A percentile compares a stretch with the other conserved stretches of the same genome.
These are phyloP conservation scores for Falco biarmicus DNA, from an alignment of 2,797 vertebrate genomes.

Conservation along the genomic window DNA sequence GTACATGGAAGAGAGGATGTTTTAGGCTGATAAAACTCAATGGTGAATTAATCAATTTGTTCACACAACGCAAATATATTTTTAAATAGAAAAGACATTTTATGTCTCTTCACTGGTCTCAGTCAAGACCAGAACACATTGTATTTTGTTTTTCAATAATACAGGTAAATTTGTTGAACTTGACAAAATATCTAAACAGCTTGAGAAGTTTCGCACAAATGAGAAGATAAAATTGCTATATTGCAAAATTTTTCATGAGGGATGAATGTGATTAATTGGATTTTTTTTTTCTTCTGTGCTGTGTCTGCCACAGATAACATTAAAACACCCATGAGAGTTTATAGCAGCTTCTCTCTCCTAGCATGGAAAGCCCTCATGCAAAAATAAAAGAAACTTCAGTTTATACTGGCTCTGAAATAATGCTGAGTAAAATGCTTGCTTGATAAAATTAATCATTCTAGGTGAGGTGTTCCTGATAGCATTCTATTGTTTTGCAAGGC, in stretches of 20 bases:
- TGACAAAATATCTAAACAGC: too few relatives aligned
- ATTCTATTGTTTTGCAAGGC: background rate
- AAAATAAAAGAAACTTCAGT: slow-evolving; percentile 31
- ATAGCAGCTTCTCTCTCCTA: background rate
- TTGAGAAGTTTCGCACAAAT: background rate
- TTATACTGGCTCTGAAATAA: slow-evolving; percentile 16
- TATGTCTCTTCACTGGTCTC: background rate
- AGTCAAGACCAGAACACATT: background rate
- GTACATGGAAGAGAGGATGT: background rate
- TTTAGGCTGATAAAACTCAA: slow-evolving; percentile 1
- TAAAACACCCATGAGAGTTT: background rate
- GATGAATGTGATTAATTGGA: background rate
- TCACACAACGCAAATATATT: background rate
- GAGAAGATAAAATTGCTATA: background rate
- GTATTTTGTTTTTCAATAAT: background rate
- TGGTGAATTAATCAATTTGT: background rate
- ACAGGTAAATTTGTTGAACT: background rate
- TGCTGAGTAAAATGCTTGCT: background rate
- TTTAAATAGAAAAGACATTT: background rate
- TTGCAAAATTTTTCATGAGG: background rate
- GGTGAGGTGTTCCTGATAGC: background rate
- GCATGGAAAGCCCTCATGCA: background rate
- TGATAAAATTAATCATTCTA: background rate
- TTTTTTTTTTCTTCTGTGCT: background rate
- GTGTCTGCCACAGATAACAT: background rate